These are phyloP conservation scores for Elmis aenea DNA, from an alignment of 2,888 invertebrate genomes.

Conservation along the genomic window DNA sequence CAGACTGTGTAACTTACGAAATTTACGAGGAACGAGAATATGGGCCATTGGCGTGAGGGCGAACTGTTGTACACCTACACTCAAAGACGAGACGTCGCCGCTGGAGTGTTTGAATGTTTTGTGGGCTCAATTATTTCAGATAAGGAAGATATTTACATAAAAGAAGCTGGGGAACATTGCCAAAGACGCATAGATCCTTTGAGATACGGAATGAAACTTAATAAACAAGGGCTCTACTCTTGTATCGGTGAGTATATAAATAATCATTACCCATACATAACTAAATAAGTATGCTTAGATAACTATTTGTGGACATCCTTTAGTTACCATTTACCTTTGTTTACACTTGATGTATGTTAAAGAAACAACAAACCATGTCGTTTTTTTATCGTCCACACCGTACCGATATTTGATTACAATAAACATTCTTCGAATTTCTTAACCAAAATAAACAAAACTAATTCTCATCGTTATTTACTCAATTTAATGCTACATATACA, in stretches of 20 bases:
- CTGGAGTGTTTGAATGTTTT: conserved; percentile 59
- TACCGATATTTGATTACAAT: too few relatives aligned
- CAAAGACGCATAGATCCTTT: conserved; percentile 56
- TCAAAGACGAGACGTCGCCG: conserved; percentile 55
- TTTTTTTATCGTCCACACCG: too few relatives aligned
- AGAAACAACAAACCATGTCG: too few relatives aligned
- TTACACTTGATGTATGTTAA: too few relatives aligned
- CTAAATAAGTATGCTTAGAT: too few relatives aligned
- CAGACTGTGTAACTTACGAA: conserved; percentile 55
- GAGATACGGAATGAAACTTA: conserved; percentile 58
- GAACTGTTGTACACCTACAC: conserved; percentile 61
- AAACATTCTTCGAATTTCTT: too few relatives aligned
- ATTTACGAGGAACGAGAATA: conserved; percentile 63
- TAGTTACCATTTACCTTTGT: too few relatives aligned
- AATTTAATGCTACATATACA: too few relatives aligned
- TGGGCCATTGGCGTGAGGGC: conserved; percentile 61
- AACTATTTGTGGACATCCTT: too few relatives aligned
- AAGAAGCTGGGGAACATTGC: conserved; percentile 63
- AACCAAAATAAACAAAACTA: too few relatives aligned
- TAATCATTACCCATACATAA: too few relatives aligned
- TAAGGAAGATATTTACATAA: conserved; percentile 56
- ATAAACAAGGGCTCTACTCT: conserved; percentile 43
- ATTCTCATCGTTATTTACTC: too few relatives aligned
- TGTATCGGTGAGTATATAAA: conserved; percentile 32
- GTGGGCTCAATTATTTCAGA: conserved; percentile 57